A percentile compares a stretch with the other conserved stretches of the same genome.
Evolutionary conservation across 1,140 invertebrate species (phyloP).

Genomic region (Meloidogyne hapla): DNA sequence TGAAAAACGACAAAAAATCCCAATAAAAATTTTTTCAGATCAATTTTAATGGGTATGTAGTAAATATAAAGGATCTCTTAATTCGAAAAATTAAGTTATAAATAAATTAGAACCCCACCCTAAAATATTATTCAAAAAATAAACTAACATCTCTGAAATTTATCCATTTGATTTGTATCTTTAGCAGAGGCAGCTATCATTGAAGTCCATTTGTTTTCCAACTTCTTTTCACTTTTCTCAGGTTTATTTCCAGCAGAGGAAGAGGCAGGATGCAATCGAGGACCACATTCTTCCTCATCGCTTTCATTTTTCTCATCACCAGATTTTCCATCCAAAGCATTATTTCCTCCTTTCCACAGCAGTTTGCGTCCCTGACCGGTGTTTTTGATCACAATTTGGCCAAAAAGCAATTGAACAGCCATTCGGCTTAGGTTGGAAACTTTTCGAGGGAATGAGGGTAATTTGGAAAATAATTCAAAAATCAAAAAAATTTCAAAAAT

Average conservation of each 20-base stretch:
- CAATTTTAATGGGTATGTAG: too few relatives aligned
- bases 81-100: too few relatives aligned
- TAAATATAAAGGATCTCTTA: too few relatives aligned
- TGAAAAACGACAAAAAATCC: too few relatives aligned
- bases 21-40: too few relatives aligned
- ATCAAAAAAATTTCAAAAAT: not conserved
- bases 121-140: not conserved
- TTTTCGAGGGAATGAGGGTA: not conserved
- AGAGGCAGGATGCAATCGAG: not conserved
- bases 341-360: slow-evolving; percentile 21
- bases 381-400: not conserved
- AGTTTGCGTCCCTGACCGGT: slow-evolving; percentile 17
- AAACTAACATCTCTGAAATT: slow-evolving; percentile 27
- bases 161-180: slow-evolving; percentile 27
- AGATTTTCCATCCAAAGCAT: not conserved
- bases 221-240: slow-evolving; percentile 13
- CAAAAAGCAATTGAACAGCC: not conserved
- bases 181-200: slow-evolving; percentile 25
- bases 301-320: not conserved
- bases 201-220: slow-evolving; percentile 28
- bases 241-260: not conserved
- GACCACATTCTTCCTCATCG: not conserved
- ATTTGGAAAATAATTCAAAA: not conserved
- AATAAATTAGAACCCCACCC: too few relatives aligned
- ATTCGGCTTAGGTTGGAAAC: not conserved